Evolutionary conservation across 2,888 invertebrate species (phyloP).

Genomic region (Ethmia dodecea): DNA sequence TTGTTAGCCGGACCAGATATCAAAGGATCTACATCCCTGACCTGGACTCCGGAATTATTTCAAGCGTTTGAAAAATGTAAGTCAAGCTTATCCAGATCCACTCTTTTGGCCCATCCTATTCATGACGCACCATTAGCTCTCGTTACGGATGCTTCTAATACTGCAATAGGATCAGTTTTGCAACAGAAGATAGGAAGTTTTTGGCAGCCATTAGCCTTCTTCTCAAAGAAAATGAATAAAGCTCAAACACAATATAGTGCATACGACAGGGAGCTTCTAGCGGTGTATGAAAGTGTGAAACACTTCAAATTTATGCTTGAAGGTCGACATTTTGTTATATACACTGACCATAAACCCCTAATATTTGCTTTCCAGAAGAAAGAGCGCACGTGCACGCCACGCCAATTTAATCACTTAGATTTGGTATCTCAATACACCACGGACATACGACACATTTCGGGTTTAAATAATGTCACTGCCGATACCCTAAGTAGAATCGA

Average conservation of each 20-base stretch:
- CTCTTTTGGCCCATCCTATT: slow-evolving; percentile 4
- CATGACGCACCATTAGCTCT: slow-evolving; percentile 2
- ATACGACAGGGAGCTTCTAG: slow-evolving; percentile 17
- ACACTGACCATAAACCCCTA: too few species aligned
- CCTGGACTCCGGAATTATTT: slow-evolving; percentile 5
- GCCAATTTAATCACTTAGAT: slow-evolving; percentile 7
- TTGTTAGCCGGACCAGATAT: background rate
- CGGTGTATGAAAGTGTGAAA: slow-evolving; percentile 14
- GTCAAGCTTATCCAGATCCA: background rate
- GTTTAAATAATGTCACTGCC: slow-evolving; percentile 10
- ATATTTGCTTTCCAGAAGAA: slow-evolving; percentile 23
- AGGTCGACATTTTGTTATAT: slow-evolving; percentile 11
- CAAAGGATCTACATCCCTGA: slow-evolving; percentile 5
- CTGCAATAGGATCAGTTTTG: slow-evolving; percentile 9
- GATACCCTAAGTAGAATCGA: slow-evolving; percentile 12
- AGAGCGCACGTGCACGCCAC: slow-evolving; percentile 11
- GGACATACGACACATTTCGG: slow-evolving; percentile 9
- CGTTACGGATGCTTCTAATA: slow-evolving; percentile 13
- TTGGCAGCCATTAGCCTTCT: slow-evolving; percentile 15
- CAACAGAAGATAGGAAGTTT: slow-evolving; percentile 8
- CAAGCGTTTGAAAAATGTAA: too few species aligned
- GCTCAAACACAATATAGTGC: slow-evolving; percentile 11
- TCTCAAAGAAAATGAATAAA: slow-evolving; percentile 13
- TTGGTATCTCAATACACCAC: slow-evolving; percentile 12
- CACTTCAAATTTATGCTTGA: slow-evolving; percentile 15